Conservation (phyloP, 2,888 invertebrate genomes). For the Chrysodeixis includens region DNA sequence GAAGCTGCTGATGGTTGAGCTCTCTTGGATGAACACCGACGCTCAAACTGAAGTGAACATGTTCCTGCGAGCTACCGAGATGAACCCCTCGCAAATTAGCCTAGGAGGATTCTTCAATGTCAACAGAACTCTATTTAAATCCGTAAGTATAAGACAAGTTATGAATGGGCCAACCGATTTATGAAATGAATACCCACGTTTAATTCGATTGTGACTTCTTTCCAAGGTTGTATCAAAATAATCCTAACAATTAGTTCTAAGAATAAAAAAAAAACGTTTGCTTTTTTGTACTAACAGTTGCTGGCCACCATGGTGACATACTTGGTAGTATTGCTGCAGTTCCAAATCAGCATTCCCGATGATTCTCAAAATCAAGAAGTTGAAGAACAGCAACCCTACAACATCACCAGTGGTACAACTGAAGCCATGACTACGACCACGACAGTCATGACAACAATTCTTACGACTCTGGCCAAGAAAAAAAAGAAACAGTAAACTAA, state of each 20-base stretch:
- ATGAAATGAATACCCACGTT: background rate
- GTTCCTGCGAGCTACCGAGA: slow-evolving; percentile 93
- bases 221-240: no score
- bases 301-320: slow-evolving; percentile 94
- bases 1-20: slow-evolving; percentile 92
- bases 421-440: slow-evolving; percentile 69
- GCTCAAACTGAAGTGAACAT: slow-evolving; percentile 93
- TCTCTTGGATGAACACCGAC: slow-evolving; percentile 93
- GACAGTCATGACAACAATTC: slow-evolving; percentile 73
- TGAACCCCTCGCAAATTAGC: slow-evolving; percentile 93
- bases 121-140: slow-evolving; percentile 92
- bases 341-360: slow-evolving; percentile 93
- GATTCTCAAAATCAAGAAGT: slow-evolving; percentile 68
- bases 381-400: slow-evolving; percentile 52
- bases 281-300: slow-evolving; percentile 81
- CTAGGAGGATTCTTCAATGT: slow-evolving; percentile 93
- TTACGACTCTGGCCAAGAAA: slow-evolving; percentile 79
- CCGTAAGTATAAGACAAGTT: slow-evolving; percentile 80
- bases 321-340: slow-evolving; percentile 92
- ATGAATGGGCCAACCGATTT: background rate
- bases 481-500: slow-evolving; percentile 74
- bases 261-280: no score
- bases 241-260: background rate
- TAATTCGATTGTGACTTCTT: background rate
- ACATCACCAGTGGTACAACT: slow-evolving; percentile 60